phyloP scores from a whole-genome alignment of 2,797 vertebrate species.

The Philypnodon macrostomus region DNA sequence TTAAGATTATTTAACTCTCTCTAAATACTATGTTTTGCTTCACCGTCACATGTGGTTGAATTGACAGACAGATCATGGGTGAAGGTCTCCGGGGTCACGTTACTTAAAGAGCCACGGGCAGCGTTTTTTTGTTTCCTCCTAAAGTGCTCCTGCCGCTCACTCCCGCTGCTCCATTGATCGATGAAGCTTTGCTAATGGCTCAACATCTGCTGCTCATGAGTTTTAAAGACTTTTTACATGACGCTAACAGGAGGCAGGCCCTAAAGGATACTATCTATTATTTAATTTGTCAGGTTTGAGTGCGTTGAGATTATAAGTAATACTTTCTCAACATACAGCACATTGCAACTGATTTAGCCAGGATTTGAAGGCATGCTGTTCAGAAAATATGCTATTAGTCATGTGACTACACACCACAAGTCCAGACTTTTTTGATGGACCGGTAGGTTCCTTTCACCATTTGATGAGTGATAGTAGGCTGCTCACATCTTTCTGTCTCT shows the following conservation, averaged over 20 bases:
- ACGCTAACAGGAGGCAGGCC: constrained; percentile 25
- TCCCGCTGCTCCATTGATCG: constrained; percentile 46
- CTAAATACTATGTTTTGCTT: neutral
- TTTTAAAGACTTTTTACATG: constrained; percentile 47
- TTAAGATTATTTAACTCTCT: no score
- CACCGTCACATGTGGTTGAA: constrained; percentile 17
- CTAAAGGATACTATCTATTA: constrained; percentile 45
- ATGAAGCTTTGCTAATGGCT: constrained; percentile 69
- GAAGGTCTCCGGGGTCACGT: constrained; percentile 32
- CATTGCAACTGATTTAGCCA: no score
- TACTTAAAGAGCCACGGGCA: constrained; percentile 27
- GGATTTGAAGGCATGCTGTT: no score
- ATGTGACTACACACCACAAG: no score
- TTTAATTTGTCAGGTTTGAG: constrained; percentile 31
- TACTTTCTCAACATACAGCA: no score
- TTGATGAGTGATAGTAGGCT: no score
- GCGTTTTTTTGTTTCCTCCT: constrained; percentile 44
- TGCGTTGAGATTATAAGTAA: constrained; percentile 17
- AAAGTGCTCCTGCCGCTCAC: constrained; percentile 50
- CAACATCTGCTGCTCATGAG: constrained; percentile 53
- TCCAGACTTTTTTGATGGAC: no score
- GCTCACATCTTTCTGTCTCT: no score
- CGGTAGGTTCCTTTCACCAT: no score
- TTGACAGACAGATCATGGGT: constrained; percentile 30
- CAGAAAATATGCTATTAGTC: no score